Conservation (phyloP, 1,140 invertebrate genomes). For the Dreissena rostriformis region DNA sequence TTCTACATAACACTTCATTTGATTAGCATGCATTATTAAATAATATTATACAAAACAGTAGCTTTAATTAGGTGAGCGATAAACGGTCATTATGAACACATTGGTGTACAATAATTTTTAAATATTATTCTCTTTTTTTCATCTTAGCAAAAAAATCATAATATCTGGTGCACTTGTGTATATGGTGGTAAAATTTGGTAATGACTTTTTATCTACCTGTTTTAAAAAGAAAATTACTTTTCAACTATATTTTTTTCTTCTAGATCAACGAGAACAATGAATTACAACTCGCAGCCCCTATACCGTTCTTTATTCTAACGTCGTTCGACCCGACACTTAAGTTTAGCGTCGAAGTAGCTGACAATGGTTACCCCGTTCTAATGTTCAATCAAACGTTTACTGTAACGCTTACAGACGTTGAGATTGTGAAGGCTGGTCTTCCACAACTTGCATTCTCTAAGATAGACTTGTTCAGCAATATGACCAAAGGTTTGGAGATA, state of each 20-base stretch:
- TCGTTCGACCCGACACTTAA: conserved; percentile 57
- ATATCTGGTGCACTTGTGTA: too few relatives aligned
- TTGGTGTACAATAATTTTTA: too few relatives aligned
- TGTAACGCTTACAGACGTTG: conserved; percentile 63
- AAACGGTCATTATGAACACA: too few relatives aligned
- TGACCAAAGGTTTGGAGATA: conserved; percentile 49
- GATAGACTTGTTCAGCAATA: conserved; percentile 53
- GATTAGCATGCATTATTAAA: too few relatives aligned
- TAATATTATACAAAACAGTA: too few relatives aligned
- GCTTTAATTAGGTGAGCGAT: too few relatives aligned
- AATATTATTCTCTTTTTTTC: too few relatives aligned
- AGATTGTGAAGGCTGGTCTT: conserved; percentile 61
- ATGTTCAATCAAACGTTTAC: conserved; percentile 60
- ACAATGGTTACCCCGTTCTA: conserved; percentile 65
- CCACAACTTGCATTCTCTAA: conserved; percentile 62
- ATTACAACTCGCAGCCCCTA: conserved; percentile 47
- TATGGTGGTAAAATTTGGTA: too few relatives aligned
- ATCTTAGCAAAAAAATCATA: too few relatives aligned
- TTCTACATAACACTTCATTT: too few relatives aligned
- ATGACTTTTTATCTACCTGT: not conserved
- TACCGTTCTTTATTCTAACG: conserved; percentile 56
- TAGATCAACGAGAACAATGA: conserved; percentile 58
- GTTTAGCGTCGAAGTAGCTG: conserved; percentile 61
- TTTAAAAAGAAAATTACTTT: not conserved
- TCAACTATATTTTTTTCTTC: conserved; percentile 31